These are phyloP conservation scores for Cyphotilapia sp. DNA, from an alignment of 2,113 vertebrate species.

Conservation along the genomic window DNA sequence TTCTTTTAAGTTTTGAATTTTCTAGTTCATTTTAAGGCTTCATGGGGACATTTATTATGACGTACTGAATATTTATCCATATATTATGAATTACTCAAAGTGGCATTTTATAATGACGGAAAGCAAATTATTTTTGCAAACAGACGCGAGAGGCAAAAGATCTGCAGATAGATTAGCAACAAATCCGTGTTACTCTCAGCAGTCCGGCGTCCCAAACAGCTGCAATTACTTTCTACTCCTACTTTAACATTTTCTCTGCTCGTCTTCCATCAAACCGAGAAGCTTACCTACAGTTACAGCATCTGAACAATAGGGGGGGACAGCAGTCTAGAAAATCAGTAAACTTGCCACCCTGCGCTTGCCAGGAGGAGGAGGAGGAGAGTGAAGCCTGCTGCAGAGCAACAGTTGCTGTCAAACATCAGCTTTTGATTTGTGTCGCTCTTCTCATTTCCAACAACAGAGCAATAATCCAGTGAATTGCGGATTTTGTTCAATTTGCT, in stretches of 20 bases:
- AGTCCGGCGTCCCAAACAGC: neutral
- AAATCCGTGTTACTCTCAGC: neutral
- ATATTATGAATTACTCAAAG: neutral
- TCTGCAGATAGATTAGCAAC: neutral
- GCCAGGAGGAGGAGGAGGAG: neutral
- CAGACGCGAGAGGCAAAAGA: neutral
- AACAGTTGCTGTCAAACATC: constrained; percentile 45
- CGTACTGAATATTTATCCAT: neutral
- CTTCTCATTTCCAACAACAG: constrained; percentile 25
- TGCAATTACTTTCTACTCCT: neutral
- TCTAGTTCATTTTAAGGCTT: neutral
- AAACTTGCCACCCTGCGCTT: neutral
- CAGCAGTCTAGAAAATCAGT: constrained; percentile 74
- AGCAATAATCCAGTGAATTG: constrained; percentile 10
- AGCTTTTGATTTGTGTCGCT: constrained; percentile 43
- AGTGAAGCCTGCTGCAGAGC: neutral
- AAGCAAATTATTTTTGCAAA: neutral
- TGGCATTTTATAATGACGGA: neutral
- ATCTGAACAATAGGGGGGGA: constrained; percentile 74
- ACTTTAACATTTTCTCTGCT: neutral
- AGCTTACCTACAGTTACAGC: neutral
- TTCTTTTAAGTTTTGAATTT: neutral
- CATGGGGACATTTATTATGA: neutral
- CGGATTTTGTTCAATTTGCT: constrained; percentile 17
- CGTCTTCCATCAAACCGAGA: neutral